Evolutionary conservation across 2,888 invertebrate species (phyloP), one percentile per base, ranked within the genome.

Genomic region (Leptinotarsa rubiginosa): DNA sequence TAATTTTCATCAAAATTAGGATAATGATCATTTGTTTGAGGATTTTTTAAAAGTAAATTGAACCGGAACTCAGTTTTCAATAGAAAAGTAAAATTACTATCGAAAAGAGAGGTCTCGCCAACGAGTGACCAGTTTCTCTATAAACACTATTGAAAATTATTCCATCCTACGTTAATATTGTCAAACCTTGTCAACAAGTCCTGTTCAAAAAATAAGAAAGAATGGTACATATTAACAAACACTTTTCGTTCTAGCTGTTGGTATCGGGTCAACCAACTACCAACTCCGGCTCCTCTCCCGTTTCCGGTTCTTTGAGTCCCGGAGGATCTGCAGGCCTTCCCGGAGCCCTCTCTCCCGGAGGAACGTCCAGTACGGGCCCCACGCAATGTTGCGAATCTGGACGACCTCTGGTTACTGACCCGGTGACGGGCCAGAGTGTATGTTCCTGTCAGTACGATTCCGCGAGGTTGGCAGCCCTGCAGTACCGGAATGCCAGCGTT

Each of bases 371-470:
- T 79, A 82, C 88, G 76, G 83, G 88, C 74, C 87, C 87, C 25
- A 84, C 86, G 79, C 87, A 87, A 79, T 97, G 97, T 89, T 97
- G 97, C 89, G 97, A 97, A 87, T 96, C 96, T 81, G 96, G 96
- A 69, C 92, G 96, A 78, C 96, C 96, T 80, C 93, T 97, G 88
- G 95, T 96, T 91, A 96, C 96, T 82, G 97, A 97, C 89, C 96
- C 97, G 13, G 95, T 96, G 76, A 95, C 96, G 79, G 97, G 97
- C 50, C 96, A 97, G 89, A 95, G 96, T 71, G 96, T 97, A 83
- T 97, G 97, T 89, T 96, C 96, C 83, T 97, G 97, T 89, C 97
- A 97, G 88, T 97, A 97, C 89, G 97, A 97, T 88, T 94, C 95
- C 74, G 95, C 96, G 65, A 90, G 96, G 82, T 91, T 97, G 80